Conservation (phyloP, 2,113 vertebrate species). For the Neotragus moschatus region DNA sequence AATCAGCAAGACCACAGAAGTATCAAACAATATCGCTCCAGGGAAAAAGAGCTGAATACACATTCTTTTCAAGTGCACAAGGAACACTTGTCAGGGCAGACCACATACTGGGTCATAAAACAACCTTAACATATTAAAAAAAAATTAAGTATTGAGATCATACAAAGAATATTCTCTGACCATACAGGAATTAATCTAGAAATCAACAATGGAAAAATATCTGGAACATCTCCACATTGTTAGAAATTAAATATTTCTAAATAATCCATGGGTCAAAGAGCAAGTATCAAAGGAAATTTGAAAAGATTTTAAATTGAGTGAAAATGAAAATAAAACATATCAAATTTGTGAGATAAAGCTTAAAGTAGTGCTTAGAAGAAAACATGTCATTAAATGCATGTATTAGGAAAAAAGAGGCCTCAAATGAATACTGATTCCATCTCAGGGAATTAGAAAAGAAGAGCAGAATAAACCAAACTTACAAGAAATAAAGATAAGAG, state of each 20-base stretch:
- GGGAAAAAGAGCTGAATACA: neutral
- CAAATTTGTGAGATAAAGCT: neutral
- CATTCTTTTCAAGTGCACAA: neutral
- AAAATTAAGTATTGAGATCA: neutral
- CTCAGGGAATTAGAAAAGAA: neutral
- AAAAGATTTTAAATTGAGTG: neutral
- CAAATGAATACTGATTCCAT: neutral
- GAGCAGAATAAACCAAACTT: neutral
- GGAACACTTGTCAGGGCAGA: neutral
- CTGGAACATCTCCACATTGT: neutral
- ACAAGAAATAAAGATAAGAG: neutral
- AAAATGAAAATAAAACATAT: neutral
- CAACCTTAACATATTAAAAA: neutral
- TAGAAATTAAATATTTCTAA: neutral
- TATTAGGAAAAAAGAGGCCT: neutral
- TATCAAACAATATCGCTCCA: neutral
- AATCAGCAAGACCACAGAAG: neutral
- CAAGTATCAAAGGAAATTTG: neutral
- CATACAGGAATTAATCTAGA: neutral
- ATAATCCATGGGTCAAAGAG: neutral
- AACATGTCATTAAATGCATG: neutral
- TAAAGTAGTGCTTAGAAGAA: neutral
- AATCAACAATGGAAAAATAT: neutral
- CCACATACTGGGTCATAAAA: neutral
- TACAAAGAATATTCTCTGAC: neutral